Conservation (phyloP, 1,140 invertebrate genomes). For the Schlechtendalia chinensis region DNA sequence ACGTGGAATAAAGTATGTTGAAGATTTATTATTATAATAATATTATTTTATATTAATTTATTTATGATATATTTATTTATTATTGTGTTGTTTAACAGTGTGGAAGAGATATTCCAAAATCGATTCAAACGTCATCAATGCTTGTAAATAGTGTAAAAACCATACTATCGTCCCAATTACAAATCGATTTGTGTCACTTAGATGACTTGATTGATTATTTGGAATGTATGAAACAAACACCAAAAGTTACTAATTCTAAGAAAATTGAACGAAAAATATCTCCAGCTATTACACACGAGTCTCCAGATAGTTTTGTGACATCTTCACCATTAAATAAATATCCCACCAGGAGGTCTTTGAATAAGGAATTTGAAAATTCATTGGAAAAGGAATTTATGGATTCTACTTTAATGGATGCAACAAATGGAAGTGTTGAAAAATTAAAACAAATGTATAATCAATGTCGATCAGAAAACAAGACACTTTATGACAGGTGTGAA, state of each 20-base stretch:
- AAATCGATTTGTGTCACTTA: conserved; percentile 5
- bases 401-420: not conserved
- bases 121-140: not conserved
- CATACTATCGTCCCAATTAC: conserved; percentile 3
- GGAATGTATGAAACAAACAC: not conserved
- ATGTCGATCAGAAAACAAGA: conserved; percentile 16
- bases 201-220: conserved; percentile 40
- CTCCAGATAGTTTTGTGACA: not conserved
- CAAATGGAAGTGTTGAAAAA: conserved; percentile 24
- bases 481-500: not conserved
- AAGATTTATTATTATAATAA: not conserved
- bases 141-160: conserved; percentile 24
- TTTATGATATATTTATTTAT: not conserved
- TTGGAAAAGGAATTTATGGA: not conserved
- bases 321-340: conserved; percentile 36
- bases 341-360: conserved; percentile 16
- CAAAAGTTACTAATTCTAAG: not conserved
- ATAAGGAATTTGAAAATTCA: conserved; percentile 37
- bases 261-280: not conserved
- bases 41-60: not conserved
- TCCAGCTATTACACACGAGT: not conserved
- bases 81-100: not conserved
- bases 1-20: conserved; percentile 35
- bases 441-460: conserved; percentile 20
- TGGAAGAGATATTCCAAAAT: not conserved